Evolutionary conservation across 2,797 vertebrate species (phyloP), one percentile per base, ranked within the genome.

Genomic region (Rachycentron canadum): DNA sequence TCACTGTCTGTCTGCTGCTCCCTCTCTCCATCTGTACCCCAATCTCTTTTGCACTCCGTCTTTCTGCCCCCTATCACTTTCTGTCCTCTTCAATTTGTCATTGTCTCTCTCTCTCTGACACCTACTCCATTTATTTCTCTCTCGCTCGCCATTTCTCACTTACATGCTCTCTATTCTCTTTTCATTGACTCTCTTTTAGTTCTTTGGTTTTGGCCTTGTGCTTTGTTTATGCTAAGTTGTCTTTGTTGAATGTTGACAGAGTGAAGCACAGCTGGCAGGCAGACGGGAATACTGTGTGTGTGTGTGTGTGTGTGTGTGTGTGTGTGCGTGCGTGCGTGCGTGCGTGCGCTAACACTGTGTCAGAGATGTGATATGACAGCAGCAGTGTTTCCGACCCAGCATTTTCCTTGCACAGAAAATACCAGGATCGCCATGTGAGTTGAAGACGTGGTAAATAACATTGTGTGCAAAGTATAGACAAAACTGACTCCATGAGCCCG

Each of bases 31-130:
- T 81, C 82, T 63, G 63, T 50, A 77, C 68, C 85, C 74, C 83
- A 79, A 68, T 88, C 81, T 77, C 68, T 77, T 63, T 56, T 12
- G 16, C 38, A 40, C 69, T 84, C 76, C 45, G 53, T 79, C 57
- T 67, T 23, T 81, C 59, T 66, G 65, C 72, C 70, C 76, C 50
- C 56, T 81, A 69, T 78, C 82, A 74, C 65, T 84, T 79, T 79
- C 78, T 84, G 86, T 86, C 82, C 81, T 34, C 59, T 40, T 82
- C 79, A 78, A 87, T 92, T 91, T 91, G 78, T 92, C 87, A 88
- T 68, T 72, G 80, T 88, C 73, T 76, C 77, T 83, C 76, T 83
- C 73, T 85, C 69, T 86, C 73, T 89, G 77, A 83, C 86, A 81
- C 80, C 50, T 57, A 28, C 70, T 79, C 58, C 12, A 69, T 84